Evolutionary conservation across 35 echinoderm and acorn worm species (phyloP).

Genomic region (Apostichopus californicus): DNA sequence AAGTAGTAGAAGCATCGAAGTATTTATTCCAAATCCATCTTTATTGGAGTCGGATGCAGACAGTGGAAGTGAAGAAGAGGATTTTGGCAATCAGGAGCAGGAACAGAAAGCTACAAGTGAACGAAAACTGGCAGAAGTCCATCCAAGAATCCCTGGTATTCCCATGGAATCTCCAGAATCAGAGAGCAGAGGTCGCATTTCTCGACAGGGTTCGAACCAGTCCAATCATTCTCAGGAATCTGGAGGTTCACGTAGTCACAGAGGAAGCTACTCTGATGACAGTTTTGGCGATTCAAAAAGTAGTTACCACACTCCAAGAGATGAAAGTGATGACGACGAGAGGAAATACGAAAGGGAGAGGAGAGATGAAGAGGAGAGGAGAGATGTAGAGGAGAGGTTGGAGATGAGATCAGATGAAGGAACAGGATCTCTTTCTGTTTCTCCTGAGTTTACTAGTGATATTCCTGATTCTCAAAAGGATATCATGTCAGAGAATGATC

Average conservation of each 20-base stretch:
- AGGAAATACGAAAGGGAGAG: background rate
- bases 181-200: background rate
- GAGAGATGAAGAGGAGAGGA: background rate
- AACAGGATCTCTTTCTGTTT: background rate
- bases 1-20: conserved; percentile 68
- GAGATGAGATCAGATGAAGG: background rate
- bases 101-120: conserved; percentile 29
- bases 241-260: background rate
- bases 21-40: conserved; percentile 67
- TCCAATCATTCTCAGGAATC: conserved; percentile 1
- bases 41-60: conserved; percentile 41
- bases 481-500: background rate
- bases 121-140: background rate
- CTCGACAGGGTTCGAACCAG: background rate
- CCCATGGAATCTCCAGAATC: conserved; percentile 23
- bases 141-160: conserved; percentile 50
- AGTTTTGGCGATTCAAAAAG: conserved; percentile 5
- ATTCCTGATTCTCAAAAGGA: background rate
- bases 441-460: background rate
- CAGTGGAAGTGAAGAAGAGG: conserved; percentile 15
- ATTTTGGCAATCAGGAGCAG: conserved; percentile 14
- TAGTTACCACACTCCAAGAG: conserved; percentile 15
- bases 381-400: background rate
- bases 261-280: conserved; percentile 14
- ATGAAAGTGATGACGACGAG: background rate